Percentiles rank a stretch among this genome's conserved stretches.
Evolutionary conservation across 30 jellyfish, hydroid and myxozoan species (phyloP).

Genomic region (Catostylus mosaicus): DNA sequence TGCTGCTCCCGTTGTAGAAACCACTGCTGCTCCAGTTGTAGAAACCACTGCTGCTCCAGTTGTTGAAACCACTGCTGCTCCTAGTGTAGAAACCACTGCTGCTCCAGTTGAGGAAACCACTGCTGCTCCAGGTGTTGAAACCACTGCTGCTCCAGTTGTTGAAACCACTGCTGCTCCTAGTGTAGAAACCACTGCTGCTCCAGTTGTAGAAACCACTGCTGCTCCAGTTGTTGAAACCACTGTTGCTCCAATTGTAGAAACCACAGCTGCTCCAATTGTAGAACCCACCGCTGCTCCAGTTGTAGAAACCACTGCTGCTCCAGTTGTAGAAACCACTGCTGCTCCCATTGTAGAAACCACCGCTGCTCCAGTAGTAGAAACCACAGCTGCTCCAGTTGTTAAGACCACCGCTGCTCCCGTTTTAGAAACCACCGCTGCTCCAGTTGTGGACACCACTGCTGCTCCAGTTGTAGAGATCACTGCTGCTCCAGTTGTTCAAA

Average conservation of each 20-base stretch:
- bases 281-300: constrained; percentile 45
- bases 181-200: constrained; percentile 28
- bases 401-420: background rate
- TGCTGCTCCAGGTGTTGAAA: background rate
- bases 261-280: constrained; percentile 10
- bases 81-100: constrained; percentile 27
- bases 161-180: constrained; percentile 9
- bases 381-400: constrained; percentile 1
- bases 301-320: constrained; percentile 7
- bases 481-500: constrained; percentile 6
- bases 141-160: background rate
- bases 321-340: constrained; percentile 13
- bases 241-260: constrained; percentile 9
- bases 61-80: constrained; percentile 9
- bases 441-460: constrained; percentile 1
- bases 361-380: constrained; percentile 24
- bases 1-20: constrained; percentile 35
- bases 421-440: constrained; percentile 12
- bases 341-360: background rate
- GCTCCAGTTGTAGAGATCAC: constrained; percentile 15
- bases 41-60: constrained; percentile 1
- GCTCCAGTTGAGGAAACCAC: constrained; percentile 29
- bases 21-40: constrained; percentile 32
- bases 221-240: constrained; percentile 11
- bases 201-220: background rate